Evolutionary conservation across 2,888 invertebrate species (phyloP), one percentile per base, ranked within the genome.

Genomic region (Heliconius hortense): DNA sequence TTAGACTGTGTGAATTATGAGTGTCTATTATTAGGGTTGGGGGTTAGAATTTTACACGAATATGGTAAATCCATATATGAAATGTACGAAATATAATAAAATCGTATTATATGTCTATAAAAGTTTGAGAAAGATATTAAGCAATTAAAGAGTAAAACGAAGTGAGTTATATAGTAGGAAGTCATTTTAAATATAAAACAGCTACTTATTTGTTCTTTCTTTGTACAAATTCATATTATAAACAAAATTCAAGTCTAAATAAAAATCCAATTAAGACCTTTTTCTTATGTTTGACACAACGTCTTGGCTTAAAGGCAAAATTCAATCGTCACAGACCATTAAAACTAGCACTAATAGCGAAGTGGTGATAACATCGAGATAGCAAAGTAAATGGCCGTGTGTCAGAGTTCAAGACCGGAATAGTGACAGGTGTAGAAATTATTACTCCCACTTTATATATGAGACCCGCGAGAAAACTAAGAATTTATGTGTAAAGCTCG

Each of bases 341-440:
- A 15, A 63, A 63, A 64, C 53, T 13, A 71, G 7, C 63, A 43
- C 71, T 71, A 75, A 75, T 59, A 64, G 64, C 60, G 24, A 26
- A 62, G 64, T 64, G 73, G 59, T 73, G 79, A 80, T 79, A 77
- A 73, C 21, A 77, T 79, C 78, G 31, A 62, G 72, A 75, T 76
- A 74, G 69, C 69, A 67, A 66, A 68, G 72, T 74, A 81, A 81
- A 82, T 79, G 79, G 80, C 80, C 77, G 71, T 72, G 75, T 79
- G 80, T 79, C 80, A 75, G 62, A 77, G 82, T 78, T 81, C 79
- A 78, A 72, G 66, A 76, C 79, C 77, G 72, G 79, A 80, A 78
- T 74, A 79, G 78, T 80, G 81, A 80, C 81, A 78, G 79, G 78
- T 72, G 78, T 64, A 66, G 80, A 81, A 81, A 80, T 81, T 79